These are phyloP conservation scores for Hanleya hanleyi DNA, from an alignment of 2,888 invertebrate species.

Conservation along the genomic window DNA sequence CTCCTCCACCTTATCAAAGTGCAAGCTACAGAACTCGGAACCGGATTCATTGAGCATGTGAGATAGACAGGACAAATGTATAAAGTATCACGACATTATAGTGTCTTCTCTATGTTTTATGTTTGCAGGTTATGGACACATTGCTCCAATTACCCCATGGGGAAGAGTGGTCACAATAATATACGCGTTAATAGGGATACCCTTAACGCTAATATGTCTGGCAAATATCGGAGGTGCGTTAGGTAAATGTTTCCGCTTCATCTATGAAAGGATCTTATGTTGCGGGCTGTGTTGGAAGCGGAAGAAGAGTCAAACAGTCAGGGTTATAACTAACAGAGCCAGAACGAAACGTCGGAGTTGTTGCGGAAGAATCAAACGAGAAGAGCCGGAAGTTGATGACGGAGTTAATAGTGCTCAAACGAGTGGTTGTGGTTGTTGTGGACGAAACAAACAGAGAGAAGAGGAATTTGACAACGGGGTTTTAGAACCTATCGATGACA, in stretches of 20 bases:
- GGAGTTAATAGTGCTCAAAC: no score
- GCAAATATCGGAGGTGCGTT: slow-evolving; percentile 96
- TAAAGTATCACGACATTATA: no score
- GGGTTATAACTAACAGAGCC: neutral
- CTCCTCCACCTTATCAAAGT: no score
- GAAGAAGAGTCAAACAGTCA: neutral
- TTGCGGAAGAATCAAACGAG: neutral
- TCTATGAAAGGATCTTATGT: slow-evolving; percentile 75
- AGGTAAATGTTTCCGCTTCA: slow-evolving; percentile 89
- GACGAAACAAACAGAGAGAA: no score
- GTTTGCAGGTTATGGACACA: slow-evolving; percentile 93
- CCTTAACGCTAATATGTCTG: slow-evolving; percentile 92
- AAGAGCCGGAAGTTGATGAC: no score
- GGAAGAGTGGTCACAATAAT: slow-evolving; percentile 92
- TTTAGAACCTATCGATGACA: no score
- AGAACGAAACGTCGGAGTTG: neutral
- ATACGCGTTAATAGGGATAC: slow-evolving; percentile 96
- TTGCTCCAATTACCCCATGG: slow-evolving; percentile 89
- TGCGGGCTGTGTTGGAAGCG: neutral
- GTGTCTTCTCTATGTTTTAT: no score
- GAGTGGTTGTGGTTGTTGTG: no score
- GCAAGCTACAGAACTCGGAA: no score
- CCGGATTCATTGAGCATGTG: no score
- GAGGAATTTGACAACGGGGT: no score
- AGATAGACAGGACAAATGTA: no score